Percentiles rank a stretch among this genome's conserved stretches.
Evolutionary conservation across 2,888 invertebrate species (phyloP).

Genomic region (Polietes domitor): DNA sequence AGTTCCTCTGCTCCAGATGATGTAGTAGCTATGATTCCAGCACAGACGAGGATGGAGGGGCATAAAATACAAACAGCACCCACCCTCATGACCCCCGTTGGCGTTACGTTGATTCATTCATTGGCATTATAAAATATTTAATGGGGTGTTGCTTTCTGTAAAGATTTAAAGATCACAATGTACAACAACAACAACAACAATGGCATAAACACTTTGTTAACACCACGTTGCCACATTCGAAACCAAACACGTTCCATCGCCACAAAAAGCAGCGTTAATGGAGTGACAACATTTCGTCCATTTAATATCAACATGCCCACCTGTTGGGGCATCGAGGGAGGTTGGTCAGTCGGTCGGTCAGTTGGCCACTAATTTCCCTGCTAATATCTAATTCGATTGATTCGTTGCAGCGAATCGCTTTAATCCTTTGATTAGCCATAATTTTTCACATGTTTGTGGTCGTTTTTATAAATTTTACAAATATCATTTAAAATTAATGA

Average conservation of each 20-base stretch:
- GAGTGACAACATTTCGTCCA: slow-evolving; percentile 17
- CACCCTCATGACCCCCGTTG: background rate
- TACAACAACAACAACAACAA: background rate
- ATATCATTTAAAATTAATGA: slow-evolving; percentile 23
- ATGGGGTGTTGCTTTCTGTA: slow-evolving; percentile 3
- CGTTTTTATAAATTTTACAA: background rate
- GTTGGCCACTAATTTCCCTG: slow-evolving; percentile 1
- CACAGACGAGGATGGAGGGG: background rate
- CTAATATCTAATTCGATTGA: slow-evolving; percentile 18
- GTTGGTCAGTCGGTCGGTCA: too few relatives aligned
- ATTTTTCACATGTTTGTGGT: background rate
- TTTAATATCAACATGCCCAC: too few relatives aligned
- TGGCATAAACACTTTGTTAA: slow-evolving; percentile 19
- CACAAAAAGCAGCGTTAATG: slow-evolving; percentile 6
- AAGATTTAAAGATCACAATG: slow-evolving; percentile 24
- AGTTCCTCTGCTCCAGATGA: background rate
- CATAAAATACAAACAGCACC: background rate
- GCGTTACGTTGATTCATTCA: background rate
- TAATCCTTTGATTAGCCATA: slow-evolving; percentile 26
- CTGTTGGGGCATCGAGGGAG: too few relatives aligned
- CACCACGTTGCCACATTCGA: too few relatives aligned
- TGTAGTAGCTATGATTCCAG: slow-evolving; percentile 6
- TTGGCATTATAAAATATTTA: slow-evolving; percentile 22
- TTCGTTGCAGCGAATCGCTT: background rate
- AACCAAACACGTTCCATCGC: background rate